Conservation (phyloP, 2,888 invertebrate species). For the Apamea sordens region DNA sequence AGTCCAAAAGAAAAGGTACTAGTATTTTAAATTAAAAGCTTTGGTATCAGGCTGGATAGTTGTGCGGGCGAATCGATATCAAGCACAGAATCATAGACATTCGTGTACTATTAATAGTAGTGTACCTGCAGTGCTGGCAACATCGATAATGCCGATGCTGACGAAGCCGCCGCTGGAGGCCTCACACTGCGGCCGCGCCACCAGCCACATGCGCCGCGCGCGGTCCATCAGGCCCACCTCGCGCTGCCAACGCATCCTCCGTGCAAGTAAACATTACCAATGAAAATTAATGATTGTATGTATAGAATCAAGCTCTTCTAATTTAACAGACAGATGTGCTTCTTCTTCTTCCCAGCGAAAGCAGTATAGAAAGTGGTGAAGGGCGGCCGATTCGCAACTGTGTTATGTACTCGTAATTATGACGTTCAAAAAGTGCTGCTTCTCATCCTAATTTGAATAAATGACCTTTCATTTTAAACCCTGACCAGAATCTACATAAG, state of each 20-base stretch:
- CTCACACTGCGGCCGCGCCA: conserved; percentile 89
- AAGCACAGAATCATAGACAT: not conserved
- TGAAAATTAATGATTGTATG: not conserved
- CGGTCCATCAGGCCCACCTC: conserved; percentile 90
- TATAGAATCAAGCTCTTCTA: not conserved
- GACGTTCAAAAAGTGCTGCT: not conserved
- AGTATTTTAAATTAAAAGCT: not conserved
- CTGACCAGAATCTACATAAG: not conserved
- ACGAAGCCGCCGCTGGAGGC: conserved; percentile 86
- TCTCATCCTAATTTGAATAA: not conserved
- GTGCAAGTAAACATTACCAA: not conserved
- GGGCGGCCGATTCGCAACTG: not conserved
- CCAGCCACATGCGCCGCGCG: conserved; percentile 89
- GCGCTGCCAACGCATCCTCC: conserved; percentile 91
- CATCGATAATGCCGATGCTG: conserved; percentile 89
- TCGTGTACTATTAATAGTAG: not conserved
- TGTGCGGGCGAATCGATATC: not conserved
- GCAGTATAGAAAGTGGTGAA: not conserved
- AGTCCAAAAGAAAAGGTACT: not conserved
- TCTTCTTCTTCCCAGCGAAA: not conserved
- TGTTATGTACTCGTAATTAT: not conserved
- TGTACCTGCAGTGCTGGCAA: conserved; percentile 85
- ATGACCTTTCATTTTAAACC: not conserved
- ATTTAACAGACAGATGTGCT: not conserved
- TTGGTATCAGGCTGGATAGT: not conserved